These are phyloP conservation scores for Morinoia aosen DNA, from an alignment of 2,888 invertebrate species.

Conservation along the genomic window DNA sequence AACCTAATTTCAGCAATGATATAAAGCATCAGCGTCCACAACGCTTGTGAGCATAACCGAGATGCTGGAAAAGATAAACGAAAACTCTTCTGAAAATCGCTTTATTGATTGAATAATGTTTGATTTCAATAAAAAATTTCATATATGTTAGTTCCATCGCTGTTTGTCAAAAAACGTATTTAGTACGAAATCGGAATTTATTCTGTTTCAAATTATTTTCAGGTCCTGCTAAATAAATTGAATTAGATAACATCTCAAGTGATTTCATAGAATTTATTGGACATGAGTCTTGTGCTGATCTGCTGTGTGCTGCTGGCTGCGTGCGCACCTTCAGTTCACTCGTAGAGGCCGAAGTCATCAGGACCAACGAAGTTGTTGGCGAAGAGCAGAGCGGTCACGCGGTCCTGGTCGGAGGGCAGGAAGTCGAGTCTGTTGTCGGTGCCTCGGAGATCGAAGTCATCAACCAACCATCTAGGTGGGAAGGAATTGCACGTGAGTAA, in stretches of 20 bases:
- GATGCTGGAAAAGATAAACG: neutral
- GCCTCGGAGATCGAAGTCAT: conserved; percentile 38
- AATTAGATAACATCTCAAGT: neutral
- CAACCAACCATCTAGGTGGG: conserved; percentile 22
- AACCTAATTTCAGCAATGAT: too few species aligned
- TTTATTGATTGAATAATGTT: neutral
- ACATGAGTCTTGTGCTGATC: neutral
- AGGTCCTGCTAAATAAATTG: neutral
- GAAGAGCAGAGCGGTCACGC: neutral
- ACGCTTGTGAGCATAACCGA: too few species aligned
- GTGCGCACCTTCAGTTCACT: neutral
- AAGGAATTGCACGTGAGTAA: neutral
- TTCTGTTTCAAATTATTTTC: neutral
- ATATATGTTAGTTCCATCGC: too few species aligned
- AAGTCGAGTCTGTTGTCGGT: conserved; percentile 24
- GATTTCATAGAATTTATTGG: neutral
- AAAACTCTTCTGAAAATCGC: neutral
- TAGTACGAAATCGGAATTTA: neutral
- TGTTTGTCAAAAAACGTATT: neutral
- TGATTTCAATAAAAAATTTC: neutral
- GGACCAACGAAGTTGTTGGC: conserved; percentile 37
- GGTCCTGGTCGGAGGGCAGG: conserved; percentile 21
- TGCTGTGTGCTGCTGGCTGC: neutral
- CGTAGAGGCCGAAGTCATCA: conserved; percentile 36
- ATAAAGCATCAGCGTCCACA: too few species aligned